Conservation (phyloP, 2,113 vertebrate species). For the Istiophorus platypterus region DNA sequence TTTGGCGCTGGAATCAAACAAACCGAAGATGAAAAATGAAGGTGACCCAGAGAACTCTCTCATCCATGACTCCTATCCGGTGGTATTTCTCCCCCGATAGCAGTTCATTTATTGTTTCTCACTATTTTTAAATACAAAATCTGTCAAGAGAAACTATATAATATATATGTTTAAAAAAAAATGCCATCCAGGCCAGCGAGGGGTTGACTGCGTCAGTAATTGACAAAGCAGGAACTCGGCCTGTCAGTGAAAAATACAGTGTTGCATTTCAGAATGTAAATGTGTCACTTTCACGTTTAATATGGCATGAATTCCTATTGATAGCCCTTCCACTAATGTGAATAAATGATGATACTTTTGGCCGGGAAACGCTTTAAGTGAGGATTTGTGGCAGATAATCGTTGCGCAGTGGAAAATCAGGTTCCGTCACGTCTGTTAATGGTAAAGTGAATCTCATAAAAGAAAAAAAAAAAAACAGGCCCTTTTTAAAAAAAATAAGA, state of each 20-base stretch:
- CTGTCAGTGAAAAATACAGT: conserved; percentile 51
- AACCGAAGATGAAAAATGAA: conserved; percentile 14
- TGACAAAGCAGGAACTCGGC: conserved; percentile 59
- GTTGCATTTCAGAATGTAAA: conserved; percentile 63
- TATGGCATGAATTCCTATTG: conserved; percentile 44
- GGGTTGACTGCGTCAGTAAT: conserved; percentile 55
- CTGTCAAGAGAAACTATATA: conserved; percentile 49
- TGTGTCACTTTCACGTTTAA: conserved; percentile 60
- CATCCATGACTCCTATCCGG: conserved; percentile 34
- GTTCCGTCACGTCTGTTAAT: conserved; percentile 58
- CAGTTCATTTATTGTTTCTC: conserved; percentile 52
- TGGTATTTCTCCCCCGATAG: conserved; percentile 50
- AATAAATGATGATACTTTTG: conserved; percentile 68
- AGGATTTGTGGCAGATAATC: conserved; percentile 65
- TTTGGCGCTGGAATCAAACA: not conserved
- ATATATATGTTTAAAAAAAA: too few species aligned
- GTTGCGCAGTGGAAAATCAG: conserved; percentile 68
- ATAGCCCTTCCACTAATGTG: conserved; percentile 63
- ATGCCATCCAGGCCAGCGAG: conserved; percentile 47
- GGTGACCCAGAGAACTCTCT: not conserved
- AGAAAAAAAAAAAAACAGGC: too few species aligned
- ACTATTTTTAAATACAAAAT: conserved; percentile 49
- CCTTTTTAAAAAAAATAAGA: conserved; percentile 15
- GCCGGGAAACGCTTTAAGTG: conserved; percentile 46
- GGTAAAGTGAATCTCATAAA: conserved; percentile 63